Base-by-base conservation (phyloP, 2,888 invertebrate species). In the Buathra laborator region DNA sequence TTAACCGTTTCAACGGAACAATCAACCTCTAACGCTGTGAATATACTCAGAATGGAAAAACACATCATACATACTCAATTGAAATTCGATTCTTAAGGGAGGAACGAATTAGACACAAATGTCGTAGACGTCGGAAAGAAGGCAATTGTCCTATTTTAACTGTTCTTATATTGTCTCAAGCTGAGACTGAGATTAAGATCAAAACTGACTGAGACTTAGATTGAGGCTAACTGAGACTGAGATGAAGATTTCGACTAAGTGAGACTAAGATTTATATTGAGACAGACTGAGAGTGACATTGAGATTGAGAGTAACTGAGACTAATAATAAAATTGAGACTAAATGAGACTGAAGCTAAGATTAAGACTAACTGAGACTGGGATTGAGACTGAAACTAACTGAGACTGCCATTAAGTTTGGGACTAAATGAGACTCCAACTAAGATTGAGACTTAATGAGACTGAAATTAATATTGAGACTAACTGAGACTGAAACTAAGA, bases 1-100 rank as follows among this genome's bases (percentile, higher is more conserved):
- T 29, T 59, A 59, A 14, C 59, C 29, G 14, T 59, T 59, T 29
- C 59, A 32, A 32, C 59, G 14, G 59, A 59, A 59, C 59, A 59
- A 59, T 59, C 59, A 59, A 24, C 59, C 59, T 12, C 24, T 59
- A 24, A 14, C 10, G 59, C 24, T 59, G 59, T 32, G 59, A 32
- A 59, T 59, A 12, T 48, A 59, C 59, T 59, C 14, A 29, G 59
- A 24, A 4, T 59, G 14, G 29, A 59, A 59, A 59, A 59, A 59
- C 59, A 59, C 29, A 14, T 29, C 59, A 29, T 24, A 29, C 59
- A 32, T 12, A 14, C 56, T 9, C 56, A 19, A 56, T 56, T 56
- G 24, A 24, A 19, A 3, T 32, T 32, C 32, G 29, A 59, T 59
- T 29, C 29, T 59, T 14, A 29, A 5, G 12, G 5, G 10, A 32